A percentile compares a stretch with the other conserved stretches of the same genome.
phyloP scores from a whole-genome alignment of 2,888 invertebrate species.

The Ectemnius lituratus region DNA sequence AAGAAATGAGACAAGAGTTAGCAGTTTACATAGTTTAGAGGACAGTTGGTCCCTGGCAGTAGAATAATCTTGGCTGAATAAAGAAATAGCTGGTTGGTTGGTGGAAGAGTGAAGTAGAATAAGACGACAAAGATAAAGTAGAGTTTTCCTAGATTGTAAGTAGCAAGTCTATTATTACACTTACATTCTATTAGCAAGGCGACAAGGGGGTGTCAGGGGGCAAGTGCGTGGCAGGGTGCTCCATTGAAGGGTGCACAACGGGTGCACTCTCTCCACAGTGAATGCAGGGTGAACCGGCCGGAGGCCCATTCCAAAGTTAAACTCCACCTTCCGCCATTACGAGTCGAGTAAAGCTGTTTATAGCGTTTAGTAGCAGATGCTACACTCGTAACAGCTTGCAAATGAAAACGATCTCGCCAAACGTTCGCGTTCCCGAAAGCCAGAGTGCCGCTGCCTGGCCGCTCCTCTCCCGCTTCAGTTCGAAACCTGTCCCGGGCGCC shows the following conservation, averaged over 20 bases:
- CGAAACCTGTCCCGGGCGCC: slow-evolving; percentile 27
- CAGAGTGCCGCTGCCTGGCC: neutral
- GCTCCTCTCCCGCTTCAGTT: slow-evolving; percentile 34
- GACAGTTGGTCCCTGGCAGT: no score
- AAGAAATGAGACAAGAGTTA: no score
- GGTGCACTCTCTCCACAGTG: slow-evolving; percentile 19
- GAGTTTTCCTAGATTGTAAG: slow-evolving; percentile 44
- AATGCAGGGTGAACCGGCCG: slow-evolving; percentile 29
- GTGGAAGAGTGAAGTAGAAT: neutral
- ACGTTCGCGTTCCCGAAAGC: slow-evolving; percentile 26
- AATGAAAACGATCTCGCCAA: slow-evolving; percentile 66
- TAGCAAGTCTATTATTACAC: slow-evolving; percentile 66
- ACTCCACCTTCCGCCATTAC: slow-evolving; percentile 66
- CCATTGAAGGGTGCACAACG: slow-evolving; percentile 30
- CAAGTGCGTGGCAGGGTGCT: slow-evolving; percentile 20
- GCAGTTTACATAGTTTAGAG: no score
- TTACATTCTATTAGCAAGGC: slow-evolving; percentile 66
- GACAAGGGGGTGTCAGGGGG: neutral
- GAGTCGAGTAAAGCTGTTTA: slow-evolving; percentile 70
- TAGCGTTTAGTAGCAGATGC: slow-evolving; percentile 72
- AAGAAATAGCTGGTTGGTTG: no score
- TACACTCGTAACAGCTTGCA: slow-evolving; percentile 73
- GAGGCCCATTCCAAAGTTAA: slow-evolving; percentile 67
- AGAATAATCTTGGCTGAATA: no score
- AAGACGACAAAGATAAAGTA: slow-evolving; percentile 1